Conservation (phyloP, 1,140 invertebrate species). For the Pomacea maculata region DNA sequence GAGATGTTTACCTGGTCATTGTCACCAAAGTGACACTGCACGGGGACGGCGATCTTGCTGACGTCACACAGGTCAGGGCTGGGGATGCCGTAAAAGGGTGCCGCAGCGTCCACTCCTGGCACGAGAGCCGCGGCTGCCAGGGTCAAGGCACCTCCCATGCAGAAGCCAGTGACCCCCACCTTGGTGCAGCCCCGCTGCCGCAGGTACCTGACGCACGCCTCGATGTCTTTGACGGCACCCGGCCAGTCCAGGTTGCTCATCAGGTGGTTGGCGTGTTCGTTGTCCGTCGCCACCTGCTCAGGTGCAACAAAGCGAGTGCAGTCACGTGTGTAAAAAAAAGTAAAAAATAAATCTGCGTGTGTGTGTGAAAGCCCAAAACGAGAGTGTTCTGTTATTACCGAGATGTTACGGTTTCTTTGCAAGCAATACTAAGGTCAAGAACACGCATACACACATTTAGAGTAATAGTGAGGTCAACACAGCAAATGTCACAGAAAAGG, state of each 20-base stretch:
- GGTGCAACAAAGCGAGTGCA: too few species aligned
- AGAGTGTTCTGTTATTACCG: too few species aligned
- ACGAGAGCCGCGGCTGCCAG: constrained; percentile 49
- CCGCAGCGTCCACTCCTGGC: constrained; percentile 48
- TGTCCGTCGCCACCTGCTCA: constrained; percentile 42
- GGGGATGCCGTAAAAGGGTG: constrained; percentile 60
- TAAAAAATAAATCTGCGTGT: too few species aligned
- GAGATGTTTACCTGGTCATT: constrained; percentile 35
- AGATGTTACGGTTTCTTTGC: too few species aligned
- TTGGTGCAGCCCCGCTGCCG: constrained; percentile 45
- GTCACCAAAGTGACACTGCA: constrained; percentile 58
- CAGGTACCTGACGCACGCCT: constrained; percentile 48
- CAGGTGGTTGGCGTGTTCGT: constrained; percentile 57
- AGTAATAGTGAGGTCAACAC: too few species aligned
- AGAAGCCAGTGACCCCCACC: constrained; percentile 59
- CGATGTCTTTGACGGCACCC: constrained; percentile 58
- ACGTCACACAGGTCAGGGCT: constrained; percentile 43
- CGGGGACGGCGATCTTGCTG: constrained; percentile 47
- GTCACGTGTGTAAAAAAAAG: too few species aligned
- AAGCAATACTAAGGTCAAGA: too few species aligned
- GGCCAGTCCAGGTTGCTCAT: constrained; percentile 59
- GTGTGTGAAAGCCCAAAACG: too few species aligned
- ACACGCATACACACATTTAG: too few species aligned
- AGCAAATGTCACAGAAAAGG: too few species aligned
- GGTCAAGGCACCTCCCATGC: constrained; percentile 60